Evolutionary conservation across 2,888 invertebrate genomes (phyloP).

Genomic region (Camptogramma bilineatum): DNA sequence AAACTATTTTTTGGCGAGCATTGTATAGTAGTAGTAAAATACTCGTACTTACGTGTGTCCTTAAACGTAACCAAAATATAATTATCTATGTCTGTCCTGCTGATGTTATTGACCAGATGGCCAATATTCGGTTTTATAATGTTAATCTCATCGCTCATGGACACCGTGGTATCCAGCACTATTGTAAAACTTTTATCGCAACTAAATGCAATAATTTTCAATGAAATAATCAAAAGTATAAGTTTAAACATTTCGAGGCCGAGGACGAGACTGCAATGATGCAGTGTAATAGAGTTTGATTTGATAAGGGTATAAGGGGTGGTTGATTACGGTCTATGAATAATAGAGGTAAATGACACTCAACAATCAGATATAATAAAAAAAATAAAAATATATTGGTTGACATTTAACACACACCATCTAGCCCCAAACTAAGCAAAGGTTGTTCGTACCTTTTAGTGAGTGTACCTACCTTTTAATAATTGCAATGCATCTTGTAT

Average conservation of each 20-base stretch:
- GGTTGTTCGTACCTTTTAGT: too few species aligned
- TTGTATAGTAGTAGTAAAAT: too few species aligned
- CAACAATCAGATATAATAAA: too few species aligned
- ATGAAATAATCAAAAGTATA: slow-evolving; percentile 8
- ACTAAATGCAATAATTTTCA: slow-evolving; percentile 5
- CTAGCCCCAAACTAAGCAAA: too few species aligned
- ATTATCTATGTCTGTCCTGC: slow-evolving; percentile 40
- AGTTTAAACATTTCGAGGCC: slow-evolving; percentile 30
- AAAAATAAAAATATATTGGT: too few species aligned
- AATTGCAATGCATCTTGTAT: too few species aligned
- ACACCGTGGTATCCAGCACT: slow-evolving; percentile 62
- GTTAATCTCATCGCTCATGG: slow-evolving; percentile 60
- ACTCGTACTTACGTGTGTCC: slow-evolving; percentile 46
- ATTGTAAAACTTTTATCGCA: slow-evolving; percentile 60
- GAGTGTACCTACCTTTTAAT: too few species aligned
- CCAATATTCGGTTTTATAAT: slow-evolving; percentile 55
- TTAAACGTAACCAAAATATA: slow-evolving; percentile 56
- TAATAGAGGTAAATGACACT: too few species aligned
- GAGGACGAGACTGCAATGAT: slow-evolving; percentile 1
- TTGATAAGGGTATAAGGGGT: neutral
- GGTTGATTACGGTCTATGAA: neutral
- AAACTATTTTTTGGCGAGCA: neutral
- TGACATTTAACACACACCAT: too few species aligned
- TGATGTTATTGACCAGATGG: slow-evolving; percentile 35
- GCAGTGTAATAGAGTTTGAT: slow-evolving; percentile 8